Base-by-base conservation (phyloP, 1,140 invertebrate genomes). In the Cydia splendana region DNA sequence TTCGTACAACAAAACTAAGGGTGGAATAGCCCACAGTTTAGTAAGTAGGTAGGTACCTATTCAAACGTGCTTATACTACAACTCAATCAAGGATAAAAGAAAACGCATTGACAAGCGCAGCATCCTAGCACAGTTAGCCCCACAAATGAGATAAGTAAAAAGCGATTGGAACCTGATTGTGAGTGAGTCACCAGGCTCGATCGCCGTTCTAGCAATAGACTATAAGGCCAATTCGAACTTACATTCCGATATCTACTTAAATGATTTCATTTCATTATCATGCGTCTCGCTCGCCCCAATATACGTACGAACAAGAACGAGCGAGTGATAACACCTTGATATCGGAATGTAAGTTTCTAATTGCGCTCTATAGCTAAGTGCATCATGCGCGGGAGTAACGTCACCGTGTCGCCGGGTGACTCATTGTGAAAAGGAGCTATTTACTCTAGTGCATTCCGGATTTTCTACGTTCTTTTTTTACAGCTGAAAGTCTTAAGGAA, bases 91-190 rank as follows among this genome's bases (percentile, higher is more conserved):
- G 6, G 7, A 4, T 9, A n/a, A 10, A 24, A 24, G 57, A 62
- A 51, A 62, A 62, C 3, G 57, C 57, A 62, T 15, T 53, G 20
- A 24, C n/a, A 62, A 62, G 24, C 18, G 51, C 20, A 62, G 18
- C 20, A 24, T 24, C 6, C 18, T 4, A 62, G 2, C 53, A 57
- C 53, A 57, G 53, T 62, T 62, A 62, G 34, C 67, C 28, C 6
- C 34, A 71, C 67, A 71, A 71, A 67, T 34, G 28, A 71, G 67
- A 71, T 45, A 57, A 57, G n/a, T 57, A 71, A 71, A 45, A 71
- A 71, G 38, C 34, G 9, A 71, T 45, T 4, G 67, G 10, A 71
- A 71, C 67, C 67, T 71, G 67, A 71, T 71, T 42, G 34, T 18
- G 65, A 2, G 38, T 71, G 67, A 71, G 67, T 71, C 67, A 71